A percentile compares a stretch with the other conserved stretches of the same genome.
These are phyloP conservation scores for Mylabris phalerata DNA, from an alignment of 1,140 invertebrate genomes.

Conservation along the genomic window DNA sequence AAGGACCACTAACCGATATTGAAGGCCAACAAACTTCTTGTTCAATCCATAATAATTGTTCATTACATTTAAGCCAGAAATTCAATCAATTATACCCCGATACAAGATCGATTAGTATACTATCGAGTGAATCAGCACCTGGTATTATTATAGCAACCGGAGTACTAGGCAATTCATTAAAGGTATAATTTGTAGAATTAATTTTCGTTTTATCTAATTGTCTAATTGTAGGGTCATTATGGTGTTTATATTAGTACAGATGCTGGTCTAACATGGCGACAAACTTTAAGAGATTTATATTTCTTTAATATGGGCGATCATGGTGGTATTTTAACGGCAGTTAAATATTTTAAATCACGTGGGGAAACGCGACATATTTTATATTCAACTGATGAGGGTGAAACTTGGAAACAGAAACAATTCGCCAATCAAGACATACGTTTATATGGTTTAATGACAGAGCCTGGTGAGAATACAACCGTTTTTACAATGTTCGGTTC, in stretches of 20 bases:
- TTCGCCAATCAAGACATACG: slow-evolving; percentile 66
- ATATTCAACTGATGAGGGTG: slow-evolving; percentile 82
- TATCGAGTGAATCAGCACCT: slow-evolving; percentile 79
- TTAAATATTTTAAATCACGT: slow-evolving; percentile 67
- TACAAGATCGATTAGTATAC: slow-evolving; percentile 69
- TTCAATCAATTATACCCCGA: slow-evolving; percentile 77
- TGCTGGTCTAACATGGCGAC: slow-evolving; percentile 76
- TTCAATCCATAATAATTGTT: slow-evolving; percentile 58
- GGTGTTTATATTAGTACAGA: slow-evolving; percentile 77
- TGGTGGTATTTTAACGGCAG: slow-evolving; percentile 79
- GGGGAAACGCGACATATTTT: slow-evolving; percentile 68
- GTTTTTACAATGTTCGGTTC: slow-evolving; percentile 89
- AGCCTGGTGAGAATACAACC: slow-evolving; percentile 86
- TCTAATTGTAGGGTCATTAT: slow-evolving; percentile 52
- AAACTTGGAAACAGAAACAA: slow-evolving; percentile 63
- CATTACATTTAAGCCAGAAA: slow-evolving; percentile 79
- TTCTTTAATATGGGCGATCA: slow-evolving; percentile 88
- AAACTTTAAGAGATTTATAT: slow-evolving; percentile 72
- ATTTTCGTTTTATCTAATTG: slow-evolving; percentile 4
- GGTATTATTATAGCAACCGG: slow-evolving; percentile 84
- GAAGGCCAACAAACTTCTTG: slow-evolving; percentile 60
- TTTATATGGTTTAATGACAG: slow-evolving; percentile 83
- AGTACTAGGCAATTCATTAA: slow-evolving; percentile 67
- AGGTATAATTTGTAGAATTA: slow-evolving; percentile 34
- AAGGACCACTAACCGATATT: slow-evolving; percentile 58